A percentile compares a stretch with the other conserved stretches of the same genome.
phyloP scores from a whole-genome alignment of 2,113 vertebrate genomes.

The Myrmecophaga tridactyla region DNA sequence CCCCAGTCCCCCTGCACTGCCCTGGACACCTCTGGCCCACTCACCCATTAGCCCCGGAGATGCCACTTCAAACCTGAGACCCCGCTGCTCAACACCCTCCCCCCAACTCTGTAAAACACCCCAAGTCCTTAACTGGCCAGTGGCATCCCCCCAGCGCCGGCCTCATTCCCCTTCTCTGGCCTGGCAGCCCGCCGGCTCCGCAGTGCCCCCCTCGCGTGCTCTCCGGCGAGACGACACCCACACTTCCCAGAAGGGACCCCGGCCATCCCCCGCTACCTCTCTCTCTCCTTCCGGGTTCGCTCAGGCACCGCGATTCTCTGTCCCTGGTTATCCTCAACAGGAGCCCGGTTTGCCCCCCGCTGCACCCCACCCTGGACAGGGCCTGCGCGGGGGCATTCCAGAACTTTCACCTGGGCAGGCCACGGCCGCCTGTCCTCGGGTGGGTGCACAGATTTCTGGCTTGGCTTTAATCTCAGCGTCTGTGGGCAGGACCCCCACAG shows the following conservation, averaged over 20 bases:
- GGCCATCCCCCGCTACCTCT: no score
- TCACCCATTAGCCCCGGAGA: background rate
- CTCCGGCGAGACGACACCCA: no score
- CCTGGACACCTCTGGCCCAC: background rate
- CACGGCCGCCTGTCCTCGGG: background rate
- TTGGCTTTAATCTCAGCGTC: background rate
- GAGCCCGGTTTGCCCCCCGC: background rate
- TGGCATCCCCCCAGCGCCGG: background rate
- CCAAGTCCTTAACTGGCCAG: no score
- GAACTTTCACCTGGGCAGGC: rapidly evolving
- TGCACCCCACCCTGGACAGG: background rate
- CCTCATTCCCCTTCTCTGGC: background rate
- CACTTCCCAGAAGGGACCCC: no score
- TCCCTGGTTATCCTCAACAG: no score
- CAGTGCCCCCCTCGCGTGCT: no score
- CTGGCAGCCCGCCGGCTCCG: no score
- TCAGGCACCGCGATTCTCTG: no score
- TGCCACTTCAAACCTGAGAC: background rate
- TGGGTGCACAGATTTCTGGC: background rate
- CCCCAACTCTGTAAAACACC: background rate
- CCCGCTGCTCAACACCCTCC: background rate
- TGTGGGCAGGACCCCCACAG: no score
- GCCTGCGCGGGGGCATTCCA: background rate
- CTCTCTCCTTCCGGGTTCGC: no score
- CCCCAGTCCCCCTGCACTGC: background rate